Percentiles rank a stretch among this genome's conserved stretches.
Evolutionary conservation across 2,888 invertebrate species (phyloP).

Genomic region (Ariolimax columbianus): DNA sequence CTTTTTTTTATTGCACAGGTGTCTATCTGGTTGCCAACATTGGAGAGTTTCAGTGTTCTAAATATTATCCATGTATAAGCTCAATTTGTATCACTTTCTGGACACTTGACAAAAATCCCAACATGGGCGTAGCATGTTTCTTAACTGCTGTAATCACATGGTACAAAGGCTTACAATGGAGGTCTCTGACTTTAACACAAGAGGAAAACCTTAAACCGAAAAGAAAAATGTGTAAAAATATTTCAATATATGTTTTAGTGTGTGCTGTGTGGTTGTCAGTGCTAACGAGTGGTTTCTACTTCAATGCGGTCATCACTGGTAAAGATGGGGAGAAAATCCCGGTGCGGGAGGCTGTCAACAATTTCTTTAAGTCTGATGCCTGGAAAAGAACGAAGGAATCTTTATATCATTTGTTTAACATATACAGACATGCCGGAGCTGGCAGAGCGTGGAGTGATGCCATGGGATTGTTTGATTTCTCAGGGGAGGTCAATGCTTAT

Average conservation of each 20-base stretch:
- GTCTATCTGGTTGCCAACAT: conserved; percentile 94
- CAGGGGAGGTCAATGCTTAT: conserved; percentile 91
- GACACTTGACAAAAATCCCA: conserved; percentile 65
- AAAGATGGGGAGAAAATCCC: conserved; percentile 87
- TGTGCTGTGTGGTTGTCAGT: conserved; percentile 85
- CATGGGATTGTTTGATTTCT: conserved; percentile 90
- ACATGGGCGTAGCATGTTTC: conserved; percentile 59
- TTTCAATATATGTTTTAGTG: conserved; percentile 81
- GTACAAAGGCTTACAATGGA: conserved; percentile 86
- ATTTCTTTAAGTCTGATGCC: conserved; percentile 87
- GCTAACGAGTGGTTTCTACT: conserved; percentile 90
- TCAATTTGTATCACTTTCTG: conserved; percentile 87
- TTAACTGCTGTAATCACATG: conserved; percentile 80
- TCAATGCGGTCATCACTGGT: conserved; percentile 83
- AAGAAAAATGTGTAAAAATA: conserved; percentile 55
- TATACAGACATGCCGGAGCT: conserved; percentile 92
- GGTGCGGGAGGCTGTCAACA: conserved; percentile 88
- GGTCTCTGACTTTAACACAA: not conserved
- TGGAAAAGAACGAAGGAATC: conserved; percentile 86
- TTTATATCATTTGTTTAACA: conserved; percentile 86
- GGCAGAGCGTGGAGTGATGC: conserved; percentile 91
- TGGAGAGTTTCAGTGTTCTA: conserved; percentile 87
- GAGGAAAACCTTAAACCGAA: conserved; percentile 23
- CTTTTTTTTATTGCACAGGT: conserved; percentile 82
- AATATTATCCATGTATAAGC: conserved; percentile 85